phyloP scores from a whole-genome alignment of 53 echinoderm and acorn worm genomes.

The Temnopleurus reevesii region DNA sequence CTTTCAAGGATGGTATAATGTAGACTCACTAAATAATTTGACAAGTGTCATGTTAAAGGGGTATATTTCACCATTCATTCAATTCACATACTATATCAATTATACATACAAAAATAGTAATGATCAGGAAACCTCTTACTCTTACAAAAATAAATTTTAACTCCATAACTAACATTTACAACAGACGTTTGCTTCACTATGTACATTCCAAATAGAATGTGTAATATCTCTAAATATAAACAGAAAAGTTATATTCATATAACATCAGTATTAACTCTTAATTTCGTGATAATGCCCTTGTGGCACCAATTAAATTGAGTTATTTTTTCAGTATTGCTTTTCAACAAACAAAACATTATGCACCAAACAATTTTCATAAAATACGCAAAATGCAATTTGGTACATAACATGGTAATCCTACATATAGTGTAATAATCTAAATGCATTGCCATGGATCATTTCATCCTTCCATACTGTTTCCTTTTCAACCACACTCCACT shows the following conservation, averaged over 20 bases:
- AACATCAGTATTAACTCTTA: background rate
- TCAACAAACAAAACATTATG: background rate
- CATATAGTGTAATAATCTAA: background rate
- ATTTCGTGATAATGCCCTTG: background rate
- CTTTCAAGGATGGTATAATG: too few relatives aligned
- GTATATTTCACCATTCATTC: background rate
- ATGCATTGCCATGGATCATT: too few relatives aligned
- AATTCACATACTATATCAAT: background rate
- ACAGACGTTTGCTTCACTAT: background rate
- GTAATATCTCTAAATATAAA: background rate
- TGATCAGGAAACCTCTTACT: background rate
- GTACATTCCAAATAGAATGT: background rate
- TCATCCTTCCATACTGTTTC: too few relatives aligned
- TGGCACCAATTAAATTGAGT: background rate
- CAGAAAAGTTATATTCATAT: background rate
- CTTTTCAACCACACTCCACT: too few relatives aligned
- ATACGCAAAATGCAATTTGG: too few relatives aligned
- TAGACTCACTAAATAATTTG: too few relatives aligned
- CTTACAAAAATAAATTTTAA: constrained; percentile 25
- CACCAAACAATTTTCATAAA: background rate
- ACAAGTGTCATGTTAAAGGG: too few relatives aligned
- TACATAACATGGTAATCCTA: too few relatives aligned
- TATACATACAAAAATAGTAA: background rate
- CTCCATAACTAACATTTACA: background rate
- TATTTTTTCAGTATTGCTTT: background rate